These are phyloP conservation scores for Drosophila hydei DNA, from an alignment of 1,140 invertebrate genomes.

Conservation along the genomic window DNA sequence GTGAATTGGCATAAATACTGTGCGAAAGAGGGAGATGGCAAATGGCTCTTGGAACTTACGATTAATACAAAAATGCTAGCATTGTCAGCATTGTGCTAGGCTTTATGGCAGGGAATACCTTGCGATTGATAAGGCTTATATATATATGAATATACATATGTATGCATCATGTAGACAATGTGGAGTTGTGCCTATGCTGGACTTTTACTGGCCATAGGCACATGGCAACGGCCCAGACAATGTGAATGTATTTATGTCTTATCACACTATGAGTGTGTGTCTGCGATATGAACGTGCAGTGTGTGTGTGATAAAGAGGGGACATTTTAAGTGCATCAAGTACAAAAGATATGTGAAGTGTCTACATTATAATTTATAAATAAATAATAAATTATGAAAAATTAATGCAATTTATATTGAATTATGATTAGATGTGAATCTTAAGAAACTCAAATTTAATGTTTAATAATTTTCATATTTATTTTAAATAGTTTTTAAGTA, in stretches of 20 bases:
- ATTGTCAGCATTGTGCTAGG: neutral
- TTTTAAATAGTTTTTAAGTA: too few relatives aligned
- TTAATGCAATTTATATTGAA: too few relatives aligned
- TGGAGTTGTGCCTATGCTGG: too few relatives aligned
- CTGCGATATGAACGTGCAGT: neutral
- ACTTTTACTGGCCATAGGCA: too few relatives aligned
- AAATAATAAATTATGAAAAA: neutral
- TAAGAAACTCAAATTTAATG: too few relatives aligned
- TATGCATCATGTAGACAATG: too few relatives aligned
- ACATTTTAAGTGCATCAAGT: conserved; percentile 36
- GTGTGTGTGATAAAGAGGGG: conserved; percentile 31
- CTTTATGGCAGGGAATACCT: conserved; percentile 2
- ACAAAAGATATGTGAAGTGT: conserved; percentile 4
- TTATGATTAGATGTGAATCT: too few relatives aligned
- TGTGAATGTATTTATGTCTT: conserved; percentile 3
- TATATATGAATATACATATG: neutral
- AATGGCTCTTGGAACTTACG: too few relatives aligned
- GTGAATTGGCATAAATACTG: conserved; percentile 3
- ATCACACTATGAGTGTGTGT: conserved; percentile 18
- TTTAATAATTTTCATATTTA: too few relatives aligned
- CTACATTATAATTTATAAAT: neutral
- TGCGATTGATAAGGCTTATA: neutral
- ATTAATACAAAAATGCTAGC: neutral
- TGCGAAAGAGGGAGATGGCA: neutral
- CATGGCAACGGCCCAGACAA: too few relatives aligned